phyloP scores from a whole-genome alignment of 2,888 invertebrate species.

The Amitus sp. region DNA sequence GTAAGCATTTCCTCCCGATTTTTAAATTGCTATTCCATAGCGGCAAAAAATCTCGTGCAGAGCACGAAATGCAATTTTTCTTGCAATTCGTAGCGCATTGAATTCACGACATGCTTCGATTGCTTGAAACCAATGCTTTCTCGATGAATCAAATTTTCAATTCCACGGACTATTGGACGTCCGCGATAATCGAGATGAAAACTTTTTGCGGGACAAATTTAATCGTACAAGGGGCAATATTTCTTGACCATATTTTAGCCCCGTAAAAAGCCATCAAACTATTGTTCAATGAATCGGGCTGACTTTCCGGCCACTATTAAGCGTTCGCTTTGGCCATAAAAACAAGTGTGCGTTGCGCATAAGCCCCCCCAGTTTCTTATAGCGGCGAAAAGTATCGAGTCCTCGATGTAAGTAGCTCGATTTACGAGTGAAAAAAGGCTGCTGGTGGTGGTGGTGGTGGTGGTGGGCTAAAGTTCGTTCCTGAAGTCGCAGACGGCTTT shows the following conservation, averaged over 20 bases:
- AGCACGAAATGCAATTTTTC: background rate
- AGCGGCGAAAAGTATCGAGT: slow-evolving; percentile 28
- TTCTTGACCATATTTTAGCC: background rate
- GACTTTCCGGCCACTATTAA: slow-evolving; percentile 9
- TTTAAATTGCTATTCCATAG: background rate
- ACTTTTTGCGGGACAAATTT: too few relatives aligned
- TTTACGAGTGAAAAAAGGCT: slow-evolving; percentile 31
- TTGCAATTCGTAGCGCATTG: background rate
- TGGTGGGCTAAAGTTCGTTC: slow-evolving; percentile 38
- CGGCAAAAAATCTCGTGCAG: background rate
- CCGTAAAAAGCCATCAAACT: slow-evolving; percentile 18
- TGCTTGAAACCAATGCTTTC: too few relatives aligned
- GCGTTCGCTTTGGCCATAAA: slow-evolving; percentile 20
- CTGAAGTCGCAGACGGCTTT: slow-evolving; percentile 40
- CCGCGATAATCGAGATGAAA: too few relatives aligned
- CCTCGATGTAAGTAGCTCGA: slow-evolving; percentile 38
- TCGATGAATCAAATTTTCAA: too few relatives aligned
- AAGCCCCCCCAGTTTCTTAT: slow-evolving; percentile 2
- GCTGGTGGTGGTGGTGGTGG: too few relatives aligned
- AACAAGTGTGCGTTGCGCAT: slow-evolving; percentile 16
- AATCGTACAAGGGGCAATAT: background rate
- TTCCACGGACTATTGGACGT: too few relatives aligned
- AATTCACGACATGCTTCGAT: too few relatives aligned
- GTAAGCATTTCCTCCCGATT: background rate
- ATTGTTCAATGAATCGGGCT: slow-evolving; percentile 11